Base-by-base conservation (phyloP, 2,113 vertebrate genomes). In the Pterocles gutturalis region DNA sequence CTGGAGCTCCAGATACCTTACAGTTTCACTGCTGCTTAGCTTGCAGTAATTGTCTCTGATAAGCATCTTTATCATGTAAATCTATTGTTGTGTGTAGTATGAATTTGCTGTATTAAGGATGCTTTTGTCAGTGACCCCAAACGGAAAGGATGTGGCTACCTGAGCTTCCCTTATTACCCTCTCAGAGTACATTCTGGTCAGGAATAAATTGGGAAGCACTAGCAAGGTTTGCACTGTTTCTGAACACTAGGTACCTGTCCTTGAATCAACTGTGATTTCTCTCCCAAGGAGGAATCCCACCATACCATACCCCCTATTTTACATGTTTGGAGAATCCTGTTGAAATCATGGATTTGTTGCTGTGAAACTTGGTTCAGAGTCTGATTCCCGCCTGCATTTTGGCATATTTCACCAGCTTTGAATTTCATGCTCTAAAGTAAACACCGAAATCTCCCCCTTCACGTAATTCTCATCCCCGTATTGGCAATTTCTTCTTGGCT, bases 81-180 rank as follows among this genome's bases (percentile, higher is more conserved):
- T 89, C 65, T 85, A 51, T 81, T 65, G 64, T 69, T 83, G 34
- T 76, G 36, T 84, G 77, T 89, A 46, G 46, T 43, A n/a, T 48
- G 83, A 87, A 60, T 93, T 94, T 91, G 83, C 77, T 84, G 38
- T 78, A 80, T 94, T 91, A 81, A 92, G 61, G 43, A 91, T 87
- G 53, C 45, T 91, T 51, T 95, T 72, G 33, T 91, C 77, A 57
- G 53, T 57, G 48, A 91, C 83, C 77, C 61, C 55, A 70, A 46
- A 77, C 1, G 17, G 86, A 91, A 93, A 87, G 91, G 70, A 82
- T 95, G 84, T 95, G 93, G 87, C 87, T 84, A 89, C 87, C 73
- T 79, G 70, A 57, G 41, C 26, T 96, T 92, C 81, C 73, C 38
- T 64, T 72, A 48, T 94, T 94, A 57, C 73, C 20, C 33, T 91